Conservation (phyloP, 2,888 invertebrate genomes). For the Panopea generosa region DNA sequence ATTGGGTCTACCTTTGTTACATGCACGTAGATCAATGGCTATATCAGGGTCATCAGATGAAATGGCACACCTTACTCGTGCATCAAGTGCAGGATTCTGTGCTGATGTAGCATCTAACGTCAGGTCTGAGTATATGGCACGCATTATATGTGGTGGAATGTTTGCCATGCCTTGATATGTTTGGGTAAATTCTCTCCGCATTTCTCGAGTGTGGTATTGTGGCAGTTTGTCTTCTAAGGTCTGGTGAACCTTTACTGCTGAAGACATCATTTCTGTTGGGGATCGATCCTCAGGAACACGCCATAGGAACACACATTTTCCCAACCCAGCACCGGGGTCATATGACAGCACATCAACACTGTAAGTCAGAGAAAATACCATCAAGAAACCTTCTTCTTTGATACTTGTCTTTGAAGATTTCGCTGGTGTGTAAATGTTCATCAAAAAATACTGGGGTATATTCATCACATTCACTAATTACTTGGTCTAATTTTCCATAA, state of each 20-base stretch:
- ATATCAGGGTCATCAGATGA: constrained; percentile 32
- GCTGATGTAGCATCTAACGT: constrained; percentile 39
- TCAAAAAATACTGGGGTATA: constrained; percentile 31
- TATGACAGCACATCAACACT: constrained; percentile 21
- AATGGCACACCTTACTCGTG: constrained; percentile 29
- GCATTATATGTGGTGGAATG: constrained; percentile 33
- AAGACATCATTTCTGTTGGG: constrained; percentile 16
- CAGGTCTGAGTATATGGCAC: constrained; percentile 41
- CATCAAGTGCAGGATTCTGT: constrained; percentile 34
- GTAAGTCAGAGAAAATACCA: constrained; percentile 14
- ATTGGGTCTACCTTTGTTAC: constrained; percentile 4
- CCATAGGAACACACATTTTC: constrained; percentile 41
- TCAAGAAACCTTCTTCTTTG: constrained; percentile 25
- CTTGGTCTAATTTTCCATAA: constrained; percentile 32
- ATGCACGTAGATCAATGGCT: constrained; percentile 9
- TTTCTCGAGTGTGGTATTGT: constrained; percentile 50
- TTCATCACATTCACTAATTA: constrained; percentile 25
- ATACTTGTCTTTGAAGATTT: constrained; percentile 6
- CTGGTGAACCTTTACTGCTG: constrained; percentile 20
- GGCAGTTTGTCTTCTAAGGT: constrained; percentile 19
- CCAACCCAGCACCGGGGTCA: constrained; percentile 35
- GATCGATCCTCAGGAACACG: constrained; percentile 26
- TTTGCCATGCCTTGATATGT: constrained; percentile 22
- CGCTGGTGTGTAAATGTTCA: constrained; percentile 27
- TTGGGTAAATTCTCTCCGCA: constrained; percentile 39